phyloP scores from a whole-genome alignment of 2,797 vertebrate genomes.

The Ceryle rudis region DNA sequence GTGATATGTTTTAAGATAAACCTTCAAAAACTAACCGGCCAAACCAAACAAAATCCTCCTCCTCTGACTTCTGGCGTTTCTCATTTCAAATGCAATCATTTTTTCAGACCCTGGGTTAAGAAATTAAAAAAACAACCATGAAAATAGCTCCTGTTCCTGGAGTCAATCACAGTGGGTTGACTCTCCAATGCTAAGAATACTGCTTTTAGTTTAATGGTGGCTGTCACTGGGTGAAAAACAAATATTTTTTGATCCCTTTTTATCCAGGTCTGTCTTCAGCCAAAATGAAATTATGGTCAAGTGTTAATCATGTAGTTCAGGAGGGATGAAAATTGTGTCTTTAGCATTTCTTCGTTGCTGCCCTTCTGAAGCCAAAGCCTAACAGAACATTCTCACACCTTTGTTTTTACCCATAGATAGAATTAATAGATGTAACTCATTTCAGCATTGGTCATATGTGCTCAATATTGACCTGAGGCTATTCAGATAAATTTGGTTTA shows the following conservation, averaged over 20 bases:
- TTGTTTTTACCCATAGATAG: not conserved
- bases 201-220: not conserved
- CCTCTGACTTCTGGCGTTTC: not conserved
- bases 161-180: not conserved
- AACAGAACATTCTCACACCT: not conserved
- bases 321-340: not conserved
- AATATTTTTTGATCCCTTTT: not conserved
- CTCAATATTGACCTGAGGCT: not conserved
- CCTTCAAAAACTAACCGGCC: not conserved
- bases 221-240: not conserved
- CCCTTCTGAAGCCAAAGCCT: not conserved
- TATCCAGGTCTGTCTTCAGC: not conserved
- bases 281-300: not conserved
- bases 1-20: not conserved
- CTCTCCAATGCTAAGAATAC: not conserved
- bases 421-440: not conserved
- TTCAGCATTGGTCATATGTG: not conserved
- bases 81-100: not conserved
- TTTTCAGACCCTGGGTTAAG: not conserved
- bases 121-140: not conserved
- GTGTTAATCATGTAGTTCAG: not conserved
- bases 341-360: not conserved
- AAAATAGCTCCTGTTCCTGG: not conserved
- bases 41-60: slow-evolving; percentile 3
- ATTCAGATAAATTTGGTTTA: not conserved